Percentiles rank a stretch among this genome's conserved stretches.
Conservation (phyloP, 2,113 vertebrate genomes). For the Vireo altiloquus region DNA sequence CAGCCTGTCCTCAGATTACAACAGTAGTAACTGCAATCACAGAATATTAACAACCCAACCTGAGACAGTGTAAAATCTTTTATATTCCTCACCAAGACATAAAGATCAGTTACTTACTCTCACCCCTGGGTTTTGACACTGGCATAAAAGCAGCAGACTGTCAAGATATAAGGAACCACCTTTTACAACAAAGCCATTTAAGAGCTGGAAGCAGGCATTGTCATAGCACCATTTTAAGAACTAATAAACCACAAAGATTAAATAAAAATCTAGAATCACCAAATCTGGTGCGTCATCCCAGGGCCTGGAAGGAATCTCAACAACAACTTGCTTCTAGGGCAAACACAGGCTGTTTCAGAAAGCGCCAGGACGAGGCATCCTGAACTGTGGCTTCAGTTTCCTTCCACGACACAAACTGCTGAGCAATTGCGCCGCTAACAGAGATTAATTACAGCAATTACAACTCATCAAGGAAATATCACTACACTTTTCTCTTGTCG, state of each 20-base stretch:
- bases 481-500: not conserved
- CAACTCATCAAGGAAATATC: not conserved
- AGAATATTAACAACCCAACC: not conserved
- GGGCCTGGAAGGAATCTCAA: not conserved
- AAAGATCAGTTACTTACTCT: not conserved
- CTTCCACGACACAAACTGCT: not conserved
- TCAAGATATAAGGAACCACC: not conserved
- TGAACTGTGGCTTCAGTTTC: not conserved
- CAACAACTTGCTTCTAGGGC: not conserved
- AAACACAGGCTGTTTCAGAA: not conserved
- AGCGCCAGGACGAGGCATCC: not conserved
- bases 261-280: not conserved
- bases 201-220: not conserved
- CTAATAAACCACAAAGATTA: not conserved
- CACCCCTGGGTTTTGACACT: not conserved
- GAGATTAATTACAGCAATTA: not conserved
- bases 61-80: not conserved
- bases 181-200: not conserved
- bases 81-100: not conserved
- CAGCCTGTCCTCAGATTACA: not conserved
- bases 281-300: not conserved
- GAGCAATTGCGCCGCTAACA: fast-evolving
- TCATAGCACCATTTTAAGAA: not conserved
- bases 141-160: not conserved
- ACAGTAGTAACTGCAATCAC: not conserved